Percentiles rank a stretch among this genome's conserved stretches.
Evolutionary conservation across 2,113 vertebrate genomes (phyloP).

Genomic region (Lamprologus lemairii): DNA sequence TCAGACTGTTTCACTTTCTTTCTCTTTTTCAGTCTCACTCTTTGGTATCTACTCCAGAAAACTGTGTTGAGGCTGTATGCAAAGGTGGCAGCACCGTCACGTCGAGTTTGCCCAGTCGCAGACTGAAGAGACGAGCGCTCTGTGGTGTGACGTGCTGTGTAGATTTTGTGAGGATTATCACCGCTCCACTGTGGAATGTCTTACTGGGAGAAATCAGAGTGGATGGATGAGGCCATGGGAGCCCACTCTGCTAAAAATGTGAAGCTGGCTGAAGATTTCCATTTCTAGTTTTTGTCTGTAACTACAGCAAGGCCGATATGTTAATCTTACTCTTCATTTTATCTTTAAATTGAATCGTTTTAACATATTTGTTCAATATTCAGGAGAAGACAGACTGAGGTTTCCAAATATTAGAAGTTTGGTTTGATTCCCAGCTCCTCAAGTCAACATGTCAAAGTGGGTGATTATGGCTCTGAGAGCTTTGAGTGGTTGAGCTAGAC

Average conservation of each 20-base stretch:
- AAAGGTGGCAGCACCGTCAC: not conserved
- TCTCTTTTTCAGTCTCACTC: not conserved
- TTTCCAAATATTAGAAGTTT: not conserved
- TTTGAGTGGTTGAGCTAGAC: not conserved
- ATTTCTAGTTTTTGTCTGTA: not conserved
- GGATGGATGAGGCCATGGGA: not conserved
- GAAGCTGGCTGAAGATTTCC: not conserved
- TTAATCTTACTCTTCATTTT: not conserved
- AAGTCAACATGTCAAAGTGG: not conserved
- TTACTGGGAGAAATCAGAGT: not conserved
- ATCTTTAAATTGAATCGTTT: not conserved
- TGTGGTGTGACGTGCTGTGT: slow-evolving; percentile 8
- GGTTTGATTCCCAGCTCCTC: not conserved
- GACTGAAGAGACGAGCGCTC: not conserved
- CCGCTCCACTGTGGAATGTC: slow-evolving; percentile 36
- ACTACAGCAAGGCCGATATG: not conserved
- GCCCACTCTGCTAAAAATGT: not conserved
- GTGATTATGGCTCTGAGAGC: not conserved
- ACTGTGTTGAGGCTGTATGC: not conserved
- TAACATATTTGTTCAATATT: not conserved
- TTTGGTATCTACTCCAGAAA: not conserved
- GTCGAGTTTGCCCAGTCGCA: not conserved
- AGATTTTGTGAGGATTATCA: slow-evolving; percentile 38
- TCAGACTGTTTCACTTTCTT: not conserved
- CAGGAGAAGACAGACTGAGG: rapidly evolving